These are phyloP conservation scores for Onthophagus sagittarius DNA, from an alignment of 2,888 invertebrate genomes.

Conservation along the genomic window DNA sequence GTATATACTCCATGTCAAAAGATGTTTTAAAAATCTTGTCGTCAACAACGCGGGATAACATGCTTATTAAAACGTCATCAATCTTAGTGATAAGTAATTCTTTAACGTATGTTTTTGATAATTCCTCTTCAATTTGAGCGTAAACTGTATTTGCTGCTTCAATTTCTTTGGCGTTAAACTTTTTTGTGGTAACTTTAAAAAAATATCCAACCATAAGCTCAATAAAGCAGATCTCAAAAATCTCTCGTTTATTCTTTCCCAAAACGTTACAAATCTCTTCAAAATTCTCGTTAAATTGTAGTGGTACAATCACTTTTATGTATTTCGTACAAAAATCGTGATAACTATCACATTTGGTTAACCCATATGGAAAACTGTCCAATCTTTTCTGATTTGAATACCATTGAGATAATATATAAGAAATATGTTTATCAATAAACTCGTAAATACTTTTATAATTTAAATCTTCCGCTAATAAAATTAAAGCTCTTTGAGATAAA, in stretches of 20 bases:
- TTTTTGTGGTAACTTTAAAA: conserved; percentile 10
- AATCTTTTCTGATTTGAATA: conserved; percentile 29
- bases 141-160: conserved; percentile 7
- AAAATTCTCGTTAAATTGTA: conserved; percentile 23
- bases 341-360: conserved; percentile 41
- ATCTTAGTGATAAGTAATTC: conserved; percentile 48
- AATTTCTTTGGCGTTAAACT: not conserved
- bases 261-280: not conserved
- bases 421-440: conserved; percentile 50
- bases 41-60: conserved; percentile 47
- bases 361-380: conserved; percentile 44
- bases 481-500: conserved; percentile 30
- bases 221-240: conserved; percentile 32
- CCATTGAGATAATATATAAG: conserved; percentile 51
- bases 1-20: conserved; percentile 40
- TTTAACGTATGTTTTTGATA: conserved; percentile 32
- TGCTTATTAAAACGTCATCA: conserved; percentile 44
- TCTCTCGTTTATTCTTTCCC: not conserved
- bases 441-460: conserved; percentile 35
- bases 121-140: conserved; percentile 31
- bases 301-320: conserved; percentile 44
- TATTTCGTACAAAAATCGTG: conserved; percentile 48
- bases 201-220: conserved; percentile 25
- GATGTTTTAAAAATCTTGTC: conserved; percentile 38
- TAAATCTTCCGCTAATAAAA: conserved; percentile 34